These are phyloP conservation scores for Perizoma affinitatum DNA, from an alignment of 2,888 invertebrate species.

Conservation along the genomic window DNA sequence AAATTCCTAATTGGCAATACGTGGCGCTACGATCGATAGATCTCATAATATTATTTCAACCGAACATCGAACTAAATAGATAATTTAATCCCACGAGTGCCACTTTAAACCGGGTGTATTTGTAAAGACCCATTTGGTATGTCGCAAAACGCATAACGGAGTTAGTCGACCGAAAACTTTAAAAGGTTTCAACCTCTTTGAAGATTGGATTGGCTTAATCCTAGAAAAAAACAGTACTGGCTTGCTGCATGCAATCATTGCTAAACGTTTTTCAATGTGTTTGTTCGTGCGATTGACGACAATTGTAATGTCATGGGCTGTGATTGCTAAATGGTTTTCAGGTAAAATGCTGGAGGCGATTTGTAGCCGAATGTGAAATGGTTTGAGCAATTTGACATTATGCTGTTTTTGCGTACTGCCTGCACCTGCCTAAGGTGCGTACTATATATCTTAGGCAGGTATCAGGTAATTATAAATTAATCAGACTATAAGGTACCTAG, in stretches of 20 bases:
- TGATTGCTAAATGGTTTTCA: slow-evolving; percentile 8
- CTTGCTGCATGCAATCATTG: slow-evolving; percentile 52
- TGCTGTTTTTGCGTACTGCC: no score
- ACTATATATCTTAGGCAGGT: no score
- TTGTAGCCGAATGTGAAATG: background rate
- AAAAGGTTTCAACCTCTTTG: slow-evolving; percentile 24
- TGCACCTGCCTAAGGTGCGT: background rate
- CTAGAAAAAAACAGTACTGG: slow-evolving; percentile 51
- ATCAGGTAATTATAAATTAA: no score
- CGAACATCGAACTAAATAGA: slow-evolving; percentile 15
- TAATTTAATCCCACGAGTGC: slow-evolving; percentile 43
- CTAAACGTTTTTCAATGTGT: slow-evolving; percentile 52
- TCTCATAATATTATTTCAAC: slow-evolving; percentile 1
- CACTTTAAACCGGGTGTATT: slow-evolving; percentile 48
- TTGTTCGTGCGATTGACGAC: slow-evolving; percentile 46
- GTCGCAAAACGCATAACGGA: slow-evolving; percentile 51
- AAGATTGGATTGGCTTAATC: slow-evolving; percentile 69
- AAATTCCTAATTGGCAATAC: background rate
- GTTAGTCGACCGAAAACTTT: slow-evolving; percentile 41
- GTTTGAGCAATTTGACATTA: slow-evolving; percentile 1
- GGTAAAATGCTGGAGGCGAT: slow-evolving; percentile 14
- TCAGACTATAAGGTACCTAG: no score
- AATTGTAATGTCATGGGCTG: slow-evolving; percentile 14
- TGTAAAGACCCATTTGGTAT: slow-evolving; percentile 44
- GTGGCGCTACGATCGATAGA: background rate